Base-by-base conservation (phyloP, 2,888 invertebrate species). In the Shargacucullia verbasci region DNA sequence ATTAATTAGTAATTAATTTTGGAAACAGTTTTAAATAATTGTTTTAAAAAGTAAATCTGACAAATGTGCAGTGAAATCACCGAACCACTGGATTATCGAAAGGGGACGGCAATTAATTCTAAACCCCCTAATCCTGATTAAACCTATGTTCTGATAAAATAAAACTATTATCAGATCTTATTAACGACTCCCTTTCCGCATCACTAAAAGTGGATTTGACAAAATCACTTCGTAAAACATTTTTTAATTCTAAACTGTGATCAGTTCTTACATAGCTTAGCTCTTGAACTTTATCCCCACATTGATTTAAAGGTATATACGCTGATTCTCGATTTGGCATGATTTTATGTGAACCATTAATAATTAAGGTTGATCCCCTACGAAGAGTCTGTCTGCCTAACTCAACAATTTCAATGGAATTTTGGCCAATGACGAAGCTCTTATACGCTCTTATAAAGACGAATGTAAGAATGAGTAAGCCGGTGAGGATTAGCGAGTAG, bases 391-490 rank as follows among this genome's bases (percentile, higher is more conserved):
- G 95, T 75, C 96, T 95, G 0, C 98, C 97, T 60, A 97, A 94
- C 80, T 98, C 97, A 9, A 97, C 95, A 25, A 97, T 96, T 83
- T 97, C 97, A 33, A 96, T 92, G 0, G 96, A 95, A 76, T 96
- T 95, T 29, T 95, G 94, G 6, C 96, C 95, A 59, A 97, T 95
- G 0, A 97, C 95, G 40, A 96, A 94, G 76, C 95, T 96, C 80
- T 96, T 97, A 91, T 98, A 97, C 0, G 96, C 95, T 80, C 95
- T 96, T 11, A 97, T 92, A 81, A 97, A 96, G 34, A 97, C 95
- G 3, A 95, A 93, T 5, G 96, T 89, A 15, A 98, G 92, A 20
- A 95, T 94, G 43, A 95, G 89, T 3, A 96, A 88, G 0, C 98
- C 98, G 54, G 96, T 88, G 46, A 96, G 86, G 59, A 97, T 96